Percentiles rank a stretch among this genome's conserved stretches.
Evolutionary conservation across 2,797 vertebrate genomes (phyloP).

Genomic region (Triplophysa yarkandensis): DNA sequence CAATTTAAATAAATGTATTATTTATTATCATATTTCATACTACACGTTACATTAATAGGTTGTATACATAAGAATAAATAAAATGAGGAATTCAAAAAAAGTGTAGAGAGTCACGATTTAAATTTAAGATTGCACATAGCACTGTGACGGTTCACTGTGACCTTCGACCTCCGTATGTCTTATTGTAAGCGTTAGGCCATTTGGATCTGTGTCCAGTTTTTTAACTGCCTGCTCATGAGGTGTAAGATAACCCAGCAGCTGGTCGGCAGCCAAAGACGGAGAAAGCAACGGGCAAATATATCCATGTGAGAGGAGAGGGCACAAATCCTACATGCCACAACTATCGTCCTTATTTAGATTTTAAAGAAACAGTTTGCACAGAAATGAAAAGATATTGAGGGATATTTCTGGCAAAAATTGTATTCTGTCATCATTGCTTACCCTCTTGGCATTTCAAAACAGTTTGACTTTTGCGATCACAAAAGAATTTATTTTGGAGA

Average conservation of each 20-base stretch:
- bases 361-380: background rate
- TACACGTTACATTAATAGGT: too few species aligned
- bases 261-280: background rate
- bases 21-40: too few species aligned
- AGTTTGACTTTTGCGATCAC: too few species aligned
- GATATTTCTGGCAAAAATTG: too few species aligned
- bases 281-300: background rate
- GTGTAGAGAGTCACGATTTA: background rate
- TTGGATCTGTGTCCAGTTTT: background rate
- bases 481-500: too few species aligned
- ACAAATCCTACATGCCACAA: background rate
- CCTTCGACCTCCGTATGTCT: background rate
- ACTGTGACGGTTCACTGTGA: background rate
- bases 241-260: background rate
- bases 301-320: background rate
- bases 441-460: too few species aligned
- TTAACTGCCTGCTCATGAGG: background rate
- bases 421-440: too few species aligned
- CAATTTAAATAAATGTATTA: too few species aligned
- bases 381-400: too few species aligned
- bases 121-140: slow-evolving; percentile 5
- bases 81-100: too few species aligned
- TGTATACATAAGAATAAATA: too few species aligned
- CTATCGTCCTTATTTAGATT: background rate
- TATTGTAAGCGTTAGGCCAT: background rate